These are phyloP conservation scores for Lamprotornis superbus DNA, from an alignment of 2,113 vertebrate genomes.

Conservation along the genomic window DNA sequence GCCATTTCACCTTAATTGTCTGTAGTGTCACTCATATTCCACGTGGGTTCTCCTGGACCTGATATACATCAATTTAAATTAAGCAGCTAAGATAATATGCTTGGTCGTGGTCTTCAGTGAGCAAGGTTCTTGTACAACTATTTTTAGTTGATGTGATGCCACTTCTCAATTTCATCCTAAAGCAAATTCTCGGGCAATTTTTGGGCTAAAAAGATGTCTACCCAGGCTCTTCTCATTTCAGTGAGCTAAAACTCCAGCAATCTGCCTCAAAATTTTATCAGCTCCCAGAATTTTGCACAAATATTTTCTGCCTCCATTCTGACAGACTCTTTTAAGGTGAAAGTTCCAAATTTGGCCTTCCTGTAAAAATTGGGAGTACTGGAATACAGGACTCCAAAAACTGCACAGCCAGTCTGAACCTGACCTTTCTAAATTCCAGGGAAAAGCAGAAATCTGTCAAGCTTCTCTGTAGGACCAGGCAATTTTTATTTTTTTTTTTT, in stretches of 20 bases:
- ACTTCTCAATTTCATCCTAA: not conserved
- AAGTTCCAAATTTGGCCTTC: not conserved
- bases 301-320: not conserved
- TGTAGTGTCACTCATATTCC: not conserved
- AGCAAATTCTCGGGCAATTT: not conserved
- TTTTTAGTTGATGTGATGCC: not conserved
- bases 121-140: not conserved
- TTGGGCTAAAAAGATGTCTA: not conserved
- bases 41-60: not conserved
- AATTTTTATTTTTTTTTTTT: constrained; percentile 32
- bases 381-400: not conserved
- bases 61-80: not conserved
- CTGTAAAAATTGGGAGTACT: not conserved
- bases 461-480: not conserved
- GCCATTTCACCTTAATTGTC: not conserved
- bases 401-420: not conserved
- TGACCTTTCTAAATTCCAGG: not conserved
- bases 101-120: not conserved
- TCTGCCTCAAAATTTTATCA: not conserved
- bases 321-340: not conserved
- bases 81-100: not conserved
- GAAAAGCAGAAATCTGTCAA: not conserved
- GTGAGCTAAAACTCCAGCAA: not conserved
- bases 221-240: not conserved
- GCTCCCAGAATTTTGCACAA: not conserved